Conservation (phyloP, 2,888 invertebrate genomes). For the Monochamus alternatus region DNA sequence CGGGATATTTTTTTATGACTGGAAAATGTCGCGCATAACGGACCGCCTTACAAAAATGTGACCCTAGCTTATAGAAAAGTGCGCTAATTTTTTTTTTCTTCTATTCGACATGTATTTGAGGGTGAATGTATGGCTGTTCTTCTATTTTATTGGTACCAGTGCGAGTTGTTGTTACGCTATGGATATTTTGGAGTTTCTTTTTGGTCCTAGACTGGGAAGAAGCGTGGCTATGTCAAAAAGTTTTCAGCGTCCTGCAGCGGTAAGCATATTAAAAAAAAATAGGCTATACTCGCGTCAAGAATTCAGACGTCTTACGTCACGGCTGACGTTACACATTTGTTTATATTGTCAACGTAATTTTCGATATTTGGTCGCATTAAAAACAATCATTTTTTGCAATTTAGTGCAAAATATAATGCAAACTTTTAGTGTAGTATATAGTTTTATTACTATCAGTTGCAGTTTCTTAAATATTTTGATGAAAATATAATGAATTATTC, state of each 20-base stretch:
- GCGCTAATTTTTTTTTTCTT: conserved; percentile 14
- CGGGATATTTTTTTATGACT: background rate
- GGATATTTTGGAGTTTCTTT: conserved; percentile 49
- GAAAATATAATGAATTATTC: too few species aligned
- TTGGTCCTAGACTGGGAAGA: conserved; percentile 51
- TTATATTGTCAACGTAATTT: too few species aligned
- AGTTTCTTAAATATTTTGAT: too few species aligned
- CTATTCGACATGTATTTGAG: conserved; percentile 27
- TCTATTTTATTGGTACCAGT: conserved; percentile 6
- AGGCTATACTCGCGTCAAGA: too few species aligned
- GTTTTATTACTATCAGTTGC: too few species aligned
- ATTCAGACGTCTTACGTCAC: too few species aligned
- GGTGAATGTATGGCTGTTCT: conserved; percentile 9
- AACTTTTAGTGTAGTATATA: too few species aligned
- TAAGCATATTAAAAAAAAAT: conserved; percentile 41
- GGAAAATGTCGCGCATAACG: conserved; percentile 7
- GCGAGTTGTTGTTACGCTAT: conserved; percentile 18
- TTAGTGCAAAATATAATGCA: too few species aligned
- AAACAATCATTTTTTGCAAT: too few species aligned
- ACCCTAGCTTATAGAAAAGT: conserved; percentile 32
- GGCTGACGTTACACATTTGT: too few species aligned
- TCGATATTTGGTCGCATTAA: too few species aligned
- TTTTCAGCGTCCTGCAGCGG: conserved; percentile 42
- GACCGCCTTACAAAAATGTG: conserved; percentile 22
- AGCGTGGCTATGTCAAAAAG: conserved; percentile 28